Evolutionary conservation across 1,140 invertebrate species (phyloP).

Genomic region (Drosophila orosa): DNA sequence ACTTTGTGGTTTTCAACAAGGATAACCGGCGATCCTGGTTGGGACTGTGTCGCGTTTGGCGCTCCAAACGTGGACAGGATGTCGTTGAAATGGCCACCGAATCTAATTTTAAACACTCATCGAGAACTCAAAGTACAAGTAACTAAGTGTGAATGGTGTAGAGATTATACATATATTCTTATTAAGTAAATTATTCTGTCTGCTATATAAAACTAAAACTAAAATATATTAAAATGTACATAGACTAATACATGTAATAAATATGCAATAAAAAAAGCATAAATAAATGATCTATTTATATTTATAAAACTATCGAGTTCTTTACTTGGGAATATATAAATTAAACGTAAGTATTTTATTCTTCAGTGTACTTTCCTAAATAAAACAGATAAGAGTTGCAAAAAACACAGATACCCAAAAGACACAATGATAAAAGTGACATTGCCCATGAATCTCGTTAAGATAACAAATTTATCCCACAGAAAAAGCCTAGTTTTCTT

Average conservation of each 20-base stretch:
- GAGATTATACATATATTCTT: constrained; percentile 1
- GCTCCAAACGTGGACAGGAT: constrained; percentile 1
- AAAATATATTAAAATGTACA: neutral
- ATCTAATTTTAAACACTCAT: constrained; percentile 11
- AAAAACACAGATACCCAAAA: neutral
- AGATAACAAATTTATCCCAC: constrained; percentile 1
- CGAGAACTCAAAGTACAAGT: constrained; percentile 14
- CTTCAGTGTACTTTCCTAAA: neutral
- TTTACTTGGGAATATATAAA: neutral
- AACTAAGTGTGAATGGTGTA: constrained; percentile 6
- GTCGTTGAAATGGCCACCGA: constrained; percentile 18
- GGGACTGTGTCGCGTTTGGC: constrained; percentile 13
- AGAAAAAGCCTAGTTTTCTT: neutral
- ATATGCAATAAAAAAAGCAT: neutral
- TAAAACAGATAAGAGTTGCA: neutral
- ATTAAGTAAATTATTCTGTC: constrained; percentile 4
- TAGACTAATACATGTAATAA: neutral
- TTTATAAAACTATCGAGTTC: neutral
- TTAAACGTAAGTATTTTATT: neutral
- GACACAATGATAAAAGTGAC: constrained; percentile 1
- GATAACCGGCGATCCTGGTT: constrained; percentile 86
- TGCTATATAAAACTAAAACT: neutral
- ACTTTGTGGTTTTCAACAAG: constrained; percentile 87
- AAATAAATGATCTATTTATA: neutral
- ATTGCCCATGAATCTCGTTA: constrained; percentile 8